phyloP scores from a whole-genome alignment of 2,113 vertebrate species.

The Agelaius tricolor region DNA sequence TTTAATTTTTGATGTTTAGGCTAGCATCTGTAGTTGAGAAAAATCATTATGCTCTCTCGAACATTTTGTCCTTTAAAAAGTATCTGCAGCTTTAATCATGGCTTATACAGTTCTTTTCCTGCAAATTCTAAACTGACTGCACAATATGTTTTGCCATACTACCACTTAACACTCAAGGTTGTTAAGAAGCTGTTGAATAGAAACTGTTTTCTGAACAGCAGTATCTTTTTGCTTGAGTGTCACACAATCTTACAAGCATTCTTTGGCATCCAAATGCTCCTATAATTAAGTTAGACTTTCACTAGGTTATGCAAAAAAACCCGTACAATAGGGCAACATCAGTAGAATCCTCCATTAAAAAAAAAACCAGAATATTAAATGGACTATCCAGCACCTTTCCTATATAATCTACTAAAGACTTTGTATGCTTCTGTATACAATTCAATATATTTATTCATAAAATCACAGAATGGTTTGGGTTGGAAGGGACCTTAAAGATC shows the following conservation, averaged over 20 bases:
- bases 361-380: neutral
- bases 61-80: slow-evolving; percentile 31
- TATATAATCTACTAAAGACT: neutral
- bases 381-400: neutral
- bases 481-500: neutral
- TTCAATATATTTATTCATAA: neutral
- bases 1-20: slow-evolving; percentile 49
- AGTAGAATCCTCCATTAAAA: neutral
- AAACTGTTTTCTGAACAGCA: neutral
- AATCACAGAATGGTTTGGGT: neutral
- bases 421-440: neutral
- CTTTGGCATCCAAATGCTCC: neutral
- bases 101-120: neutral
- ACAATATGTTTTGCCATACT: neutral
- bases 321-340: neutral
- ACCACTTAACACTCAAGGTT: neutral
- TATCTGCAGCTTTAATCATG: neutral
- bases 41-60: neutral
- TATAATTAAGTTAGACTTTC: neutral
- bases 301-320: neutral
- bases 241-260: neutral
- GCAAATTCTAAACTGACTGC: neutral
- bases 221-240: neutral
- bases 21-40: slow-evolving; percentile 39
- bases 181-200: neutral